Evolutionary conservation across 2,797 vertebrate genomes (phyloP), one percentile per base, ranked within the genome.

Genomic region (Dromococcyx pavoninus): DNA sequence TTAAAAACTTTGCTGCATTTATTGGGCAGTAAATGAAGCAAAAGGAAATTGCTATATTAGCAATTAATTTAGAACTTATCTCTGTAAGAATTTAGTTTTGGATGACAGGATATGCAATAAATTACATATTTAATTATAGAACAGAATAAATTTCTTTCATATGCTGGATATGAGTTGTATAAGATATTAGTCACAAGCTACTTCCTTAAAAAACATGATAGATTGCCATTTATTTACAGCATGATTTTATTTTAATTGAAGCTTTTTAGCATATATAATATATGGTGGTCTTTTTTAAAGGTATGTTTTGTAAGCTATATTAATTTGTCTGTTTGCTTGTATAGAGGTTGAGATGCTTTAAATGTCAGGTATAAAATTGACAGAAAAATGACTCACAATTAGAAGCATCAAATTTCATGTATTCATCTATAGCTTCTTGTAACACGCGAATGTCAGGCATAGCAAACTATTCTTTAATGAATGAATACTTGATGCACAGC

Each of bases 41-140:
- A 76, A 93, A 93, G 25, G 54, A 82, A 96, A 95, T 82, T 39
- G 17, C n/a, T 91, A 23, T 83, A 75, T 93, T 91, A 84, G 62
- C 61, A 88, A 81, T 93, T 94, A 71, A 94, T 93, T 91, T 94
- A 88, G 69, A 67, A 77, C 22, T 18, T 67, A 1, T 82, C 30
- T 89, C 54, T 75, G 61, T 37, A 50, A 84, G 48, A 13, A 69
- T 89, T 86, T 75, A 56, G 19, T 66, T 95, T 91, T 88, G 72
- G 66, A 33, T 93, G 67, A 64, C 54, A 86, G 46, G 18, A 54
- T 39, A 50, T 64, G 37, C 66, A 83, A 92, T 93, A 86, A 89
- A 87, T 93, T 64, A 66, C 33, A 14, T 61, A 56, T 93, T 93
- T 86, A 95, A 88, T 88, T 84, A 72, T 35, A 88, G 61, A 83